Evolutionary conservation across 2,113 vertebrate genomes (phyloP).

Genomic region (Polyodon spathula): DNA sequence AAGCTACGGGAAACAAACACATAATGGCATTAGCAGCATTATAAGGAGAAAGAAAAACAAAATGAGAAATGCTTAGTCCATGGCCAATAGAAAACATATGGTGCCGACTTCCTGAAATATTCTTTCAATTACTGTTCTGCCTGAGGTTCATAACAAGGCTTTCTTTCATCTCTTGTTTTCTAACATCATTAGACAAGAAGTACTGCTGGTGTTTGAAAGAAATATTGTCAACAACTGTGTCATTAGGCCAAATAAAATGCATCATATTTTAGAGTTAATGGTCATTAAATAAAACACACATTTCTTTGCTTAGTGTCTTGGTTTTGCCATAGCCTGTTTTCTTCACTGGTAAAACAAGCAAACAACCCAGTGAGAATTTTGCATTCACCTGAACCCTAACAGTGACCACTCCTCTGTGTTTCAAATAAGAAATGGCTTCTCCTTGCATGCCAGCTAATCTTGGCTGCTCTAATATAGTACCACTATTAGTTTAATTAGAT

Average conservation of each 20-base stretch:
- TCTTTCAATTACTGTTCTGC: conserved; percentile 14
- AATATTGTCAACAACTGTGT: conserved; percentile 1
- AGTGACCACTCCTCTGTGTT: no score
- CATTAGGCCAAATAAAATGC: neutral
- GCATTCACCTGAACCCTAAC: no score
- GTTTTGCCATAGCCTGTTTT: no score
- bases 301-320: no score
- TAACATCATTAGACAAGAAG: conserved; percentile 13
- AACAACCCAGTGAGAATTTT: no score
- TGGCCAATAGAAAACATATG: conserved; percentile 14
- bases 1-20: neutral
- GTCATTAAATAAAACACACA: no score
- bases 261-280: neutral
- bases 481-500: no score
- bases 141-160: conserved; percentile 8
- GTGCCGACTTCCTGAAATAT: conserved; percentile 17
- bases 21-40: neutral
- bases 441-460: no score
- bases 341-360: no score
- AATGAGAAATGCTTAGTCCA: conserved; percentile 6
- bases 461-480: no score
- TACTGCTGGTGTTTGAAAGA: neutral
- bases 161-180: conserved; percentile 11
- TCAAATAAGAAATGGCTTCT: no score
- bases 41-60: conserved; percentile 1